These are phyloP conservation scores for Falco cherrug DNA, from an alignment of 2,797 vertebrate species.

Conservation along the genomic window DNA sequence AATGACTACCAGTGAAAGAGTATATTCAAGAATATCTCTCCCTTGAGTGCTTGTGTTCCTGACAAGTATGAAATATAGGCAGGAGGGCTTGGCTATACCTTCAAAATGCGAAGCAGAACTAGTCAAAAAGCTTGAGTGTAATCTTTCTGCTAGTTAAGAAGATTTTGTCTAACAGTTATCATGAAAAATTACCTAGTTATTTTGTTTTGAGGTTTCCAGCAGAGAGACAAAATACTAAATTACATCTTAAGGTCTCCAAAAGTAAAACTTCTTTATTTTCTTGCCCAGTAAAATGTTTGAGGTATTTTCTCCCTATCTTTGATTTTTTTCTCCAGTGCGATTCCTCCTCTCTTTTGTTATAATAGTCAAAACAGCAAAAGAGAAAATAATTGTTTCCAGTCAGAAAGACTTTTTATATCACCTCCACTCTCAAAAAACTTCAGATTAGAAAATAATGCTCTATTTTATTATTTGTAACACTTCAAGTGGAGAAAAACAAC, in stretches of 20 bases:
- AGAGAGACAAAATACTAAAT: background rate
- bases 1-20: constrained; percentile 15
- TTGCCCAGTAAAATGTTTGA: background rate
- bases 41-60: background rate
- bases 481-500: background rate
- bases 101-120: background rate
- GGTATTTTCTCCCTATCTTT: background rate
- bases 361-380: background rate
- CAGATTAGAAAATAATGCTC: background rate
- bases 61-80: background rate
- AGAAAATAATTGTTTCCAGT: background rate
- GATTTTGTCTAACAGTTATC: background rate
- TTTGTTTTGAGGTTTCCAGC: background rate
- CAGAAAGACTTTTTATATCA: background rate
- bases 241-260: background rate
- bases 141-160: background rate
- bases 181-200: background rate
- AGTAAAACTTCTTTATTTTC: background rate
- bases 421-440: background rate
- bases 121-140: background rate
- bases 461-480: background rate
- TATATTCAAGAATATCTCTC: background rate
- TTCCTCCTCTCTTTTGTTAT: background rate
- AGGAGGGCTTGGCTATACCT: background rate
- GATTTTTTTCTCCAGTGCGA: background rate